Evolutionary conservation across 1,140 invertebrate genomes (phyloP).

Genomic region (Coptotermes formosanus): DNA sequence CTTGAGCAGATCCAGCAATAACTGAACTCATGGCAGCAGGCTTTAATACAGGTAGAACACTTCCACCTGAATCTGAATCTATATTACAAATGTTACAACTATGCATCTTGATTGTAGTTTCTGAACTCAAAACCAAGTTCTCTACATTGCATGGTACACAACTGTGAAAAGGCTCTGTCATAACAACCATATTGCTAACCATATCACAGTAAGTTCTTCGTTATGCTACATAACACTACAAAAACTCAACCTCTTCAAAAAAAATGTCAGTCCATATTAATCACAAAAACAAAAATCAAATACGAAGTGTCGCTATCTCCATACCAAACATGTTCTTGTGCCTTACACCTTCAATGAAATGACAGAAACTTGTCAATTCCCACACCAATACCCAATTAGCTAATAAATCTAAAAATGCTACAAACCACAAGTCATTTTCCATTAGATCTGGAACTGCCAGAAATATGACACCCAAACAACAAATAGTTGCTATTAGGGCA

Average conservation of each 20-base stretch:
- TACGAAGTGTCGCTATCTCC: slow-evolving; percentile 25
- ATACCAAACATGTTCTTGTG: slow-evolving; percentile 29
- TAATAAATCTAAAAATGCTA: slow-evolving; percentile 32
- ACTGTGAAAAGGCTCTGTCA: background rate
- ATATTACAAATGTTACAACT: background rate
- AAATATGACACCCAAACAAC: slow-evolving; percentile 32
- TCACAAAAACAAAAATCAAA: slow-evolving; percentile 2
- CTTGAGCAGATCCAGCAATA: slow-evolving; percentile 27
- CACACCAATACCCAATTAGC: slow-evolving; percentile 33
- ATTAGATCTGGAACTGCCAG: slow-evolving; percentile 31
- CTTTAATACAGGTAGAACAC: background rate
- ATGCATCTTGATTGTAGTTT: background rate
- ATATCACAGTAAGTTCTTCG: background rate
- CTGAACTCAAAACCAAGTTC: background rate
- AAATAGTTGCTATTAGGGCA: slow-evolving; percentile 32
- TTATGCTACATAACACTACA: background rate
- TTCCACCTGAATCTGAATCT: background rate
- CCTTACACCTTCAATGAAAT: slow-evolving; percentile 33
- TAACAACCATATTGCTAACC: slow-evolving; percentile 28
- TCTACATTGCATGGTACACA: background rate
- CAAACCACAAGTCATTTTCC: slow-evolving; percentile 34
- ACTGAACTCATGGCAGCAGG: slow-evolving; percentile 33
- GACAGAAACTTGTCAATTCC: slow-evolving; percentile 34
- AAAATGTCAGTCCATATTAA: background rate
- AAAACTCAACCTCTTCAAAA: background rate